Conservation (phyloP, 2,888 invertebrate genomes). For the Eulithis prunata region DNA sequence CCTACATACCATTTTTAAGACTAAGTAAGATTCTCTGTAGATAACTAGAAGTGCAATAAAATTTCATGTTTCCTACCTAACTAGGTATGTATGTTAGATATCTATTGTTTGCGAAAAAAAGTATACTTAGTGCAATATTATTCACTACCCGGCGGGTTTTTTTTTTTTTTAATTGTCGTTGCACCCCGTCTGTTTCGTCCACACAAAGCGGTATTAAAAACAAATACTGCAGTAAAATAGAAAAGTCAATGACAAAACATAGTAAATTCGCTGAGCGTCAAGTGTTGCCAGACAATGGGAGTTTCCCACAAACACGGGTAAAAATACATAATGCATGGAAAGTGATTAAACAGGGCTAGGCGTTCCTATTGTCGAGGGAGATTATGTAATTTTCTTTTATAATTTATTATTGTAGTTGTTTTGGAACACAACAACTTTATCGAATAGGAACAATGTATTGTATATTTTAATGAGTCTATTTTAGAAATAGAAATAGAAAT, state of each 20-base stretch:
- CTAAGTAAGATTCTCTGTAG: no score
- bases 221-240: conserved; percentile 29
- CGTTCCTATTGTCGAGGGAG: conserved; percentile 38
- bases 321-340: conserved; percentile 49
- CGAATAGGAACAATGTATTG: conserved; percentile 17
- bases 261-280: conserved; percentile 32
- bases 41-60: no score
- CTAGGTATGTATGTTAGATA: no score
- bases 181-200: no score
- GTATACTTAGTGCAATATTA: conserved; percentile 1
- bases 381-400: conserved; percentile 41
- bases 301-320: conserved; percentile 51
- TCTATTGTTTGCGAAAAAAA: neutral
- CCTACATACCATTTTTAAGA: no score
- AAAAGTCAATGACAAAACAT: conserved; percentile 36
- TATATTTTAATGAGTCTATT: conserved; percentile 1
- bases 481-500: no score
- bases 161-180: no score
- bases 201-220: conserved; percentile 29
- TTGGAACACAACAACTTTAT: conserved; percentile 29
- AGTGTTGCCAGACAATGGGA: conserved; percentile 50
- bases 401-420: conserved; percentile 39
- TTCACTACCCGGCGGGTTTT: neutral
- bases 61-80: no score
- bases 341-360: conserved; percentile 47